Evolutionary conservation across 2,797 vertebrate genomes (phyloP), one percentile per base, ranked within the genome.

Genomic region (Amazonetta brasiliensis): DNA sequence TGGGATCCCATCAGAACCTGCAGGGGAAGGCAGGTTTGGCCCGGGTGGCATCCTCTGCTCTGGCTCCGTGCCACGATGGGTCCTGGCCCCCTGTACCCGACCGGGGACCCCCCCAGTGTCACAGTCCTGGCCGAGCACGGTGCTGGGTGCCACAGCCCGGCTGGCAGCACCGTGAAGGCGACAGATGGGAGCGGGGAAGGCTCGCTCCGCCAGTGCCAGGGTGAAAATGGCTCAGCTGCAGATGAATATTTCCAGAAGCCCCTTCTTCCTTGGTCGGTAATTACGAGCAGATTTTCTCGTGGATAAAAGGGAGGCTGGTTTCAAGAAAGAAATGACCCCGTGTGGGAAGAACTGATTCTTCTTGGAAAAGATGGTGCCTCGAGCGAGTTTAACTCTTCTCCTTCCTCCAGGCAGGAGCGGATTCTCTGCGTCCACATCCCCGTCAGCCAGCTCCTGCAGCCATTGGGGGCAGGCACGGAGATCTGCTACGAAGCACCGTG

Each of bases 141-240:
- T 31, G 43, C 91, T 84, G 91, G 92, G 90, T 97, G 95, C 85
- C 87, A 90, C 35, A 74, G 83, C 95, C 85, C 30, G 91, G 92
- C 91, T 97, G 96, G 95, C 95, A 97, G 71, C 62, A 9, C 68
- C 17, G 68, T 46, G 16, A 92, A 83, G 4, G 11, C 54, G 89
- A 96, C 96, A 96, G 96, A 96, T 97, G 96, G 96, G 89, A 90
- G 79, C 2, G 90, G 66, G 96, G 93, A 96, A 94, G 92, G 95
- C 94, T 91, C 31, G 14, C 66, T 86, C 94, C 17, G 74, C 93
- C 87, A 74, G 95, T 97, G 96, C 96, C 96, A 96, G 96, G 95
- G 96, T 96, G 96, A 94, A 92, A 96, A 94, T 92, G 95, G 96
- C 96, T 96, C 96, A 96, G 96, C 96, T 95, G 96, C 96, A 95